phyloP scores from a whole-genome alignment of 2,888 invertebrate genomes.

The Rhagonycha fulva region DNA sequence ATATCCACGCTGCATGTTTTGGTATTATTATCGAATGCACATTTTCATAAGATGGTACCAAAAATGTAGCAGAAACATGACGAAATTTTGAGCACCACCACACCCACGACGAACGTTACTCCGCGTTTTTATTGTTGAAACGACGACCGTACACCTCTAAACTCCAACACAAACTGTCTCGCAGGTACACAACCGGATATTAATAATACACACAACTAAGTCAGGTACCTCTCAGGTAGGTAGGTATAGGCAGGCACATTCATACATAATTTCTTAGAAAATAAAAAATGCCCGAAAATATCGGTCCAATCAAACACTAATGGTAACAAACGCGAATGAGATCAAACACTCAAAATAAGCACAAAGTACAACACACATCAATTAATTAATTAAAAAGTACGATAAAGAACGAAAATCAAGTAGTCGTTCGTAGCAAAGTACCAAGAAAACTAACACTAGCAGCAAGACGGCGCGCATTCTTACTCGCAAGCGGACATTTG shows the following conservation, averaged over 20 bases:
- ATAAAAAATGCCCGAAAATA: neutral
- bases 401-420: neutral
- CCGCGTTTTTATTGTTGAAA: neutral
- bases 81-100: constrained; percentile 13
- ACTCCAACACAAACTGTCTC: constrained; percentile 18
- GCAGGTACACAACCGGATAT: constrained; percentile 24
- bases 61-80: neutral
- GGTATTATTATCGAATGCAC: neutral
- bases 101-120: constrained; percentile 18
- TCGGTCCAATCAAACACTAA: neutral
- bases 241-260: neutral
- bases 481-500: neutral
- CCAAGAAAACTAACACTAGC: neutral
- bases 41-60: neutral
- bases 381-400: neutral
- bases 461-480: neutral
- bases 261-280: constrained; percentile 11
- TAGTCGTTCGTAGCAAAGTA: neutral
- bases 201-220: constrained; percentile 27
- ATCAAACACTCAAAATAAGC: neutral
- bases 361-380: neutral
- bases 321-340: neutral
- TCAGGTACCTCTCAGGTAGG: constrained; percentile 18
- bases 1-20: neutral
- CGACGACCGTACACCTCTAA: constrained; percentile 10